Percentiles rank a stretch among this genome's conserved stretches.
Evolutionary conservation across 2,797 vertebrate species (phyloP).

Genomic region (Pteropus rufus): DNA sequence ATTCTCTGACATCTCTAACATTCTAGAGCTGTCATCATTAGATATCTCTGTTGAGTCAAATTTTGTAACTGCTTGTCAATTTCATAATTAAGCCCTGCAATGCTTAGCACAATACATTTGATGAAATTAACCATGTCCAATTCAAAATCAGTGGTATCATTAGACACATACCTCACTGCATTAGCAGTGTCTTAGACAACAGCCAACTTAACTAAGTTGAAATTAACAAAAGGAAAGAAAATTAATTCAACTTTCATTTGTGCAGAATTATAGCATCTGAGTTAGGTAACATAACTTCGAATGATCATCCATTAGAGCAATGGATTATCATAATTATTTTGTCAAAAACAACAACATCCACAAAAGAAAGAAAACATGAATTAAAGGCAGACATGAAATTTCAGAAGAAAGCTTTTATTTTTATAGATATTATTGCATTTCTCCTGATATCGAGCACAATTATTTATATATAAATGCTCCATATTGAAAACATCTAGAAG

Average conservation of each 20-base stretch:
- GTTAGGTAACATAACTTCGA: constrained; percentile 29
- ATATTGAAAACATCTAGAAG: constrained; percentile 28
- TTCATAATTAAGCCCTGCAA: neutral
- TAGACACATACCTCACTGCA: neutral
- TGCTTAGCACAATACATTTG: neutral
- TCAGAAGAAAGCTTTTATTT: neutral
- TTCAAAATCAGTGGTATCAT: neutral
- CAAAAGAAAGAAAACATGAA: constrained; percentile 63
- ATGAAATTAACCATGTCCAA: neutral
- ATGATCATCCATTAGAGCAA: neutral
- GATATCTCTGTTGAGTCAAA: neutral
- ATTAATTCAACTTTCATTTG: constrained; percentile 40
- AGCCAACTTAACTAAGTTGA: neutral
- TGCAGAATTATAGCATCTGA: neutral
- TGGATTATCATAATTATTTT: constrained; percentile 28
- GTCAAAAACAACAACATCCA: constrained; percentile 57
- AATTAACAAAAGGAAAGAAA: constrained; percentile 60
- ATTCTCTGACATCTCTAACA: neutral
- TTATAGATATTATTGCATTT: neutral
- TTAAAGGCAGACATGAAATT: constrained; percentile 30
- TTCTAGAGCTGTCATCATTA: neutral
- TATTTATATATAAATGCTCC: constrained; percentile 51
- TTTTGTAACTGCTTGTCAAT: neutral
- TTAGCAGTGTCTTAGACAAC: neutral
- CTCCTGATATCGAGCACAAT: constrained; percentile 32